A percentile compares a stretch with the other conserved stretches of the same genome.
Evolutionary conservation across 1,140 invertebrate genomes (phyloP).

Genomic region (Drosophila rufa): DNA sequence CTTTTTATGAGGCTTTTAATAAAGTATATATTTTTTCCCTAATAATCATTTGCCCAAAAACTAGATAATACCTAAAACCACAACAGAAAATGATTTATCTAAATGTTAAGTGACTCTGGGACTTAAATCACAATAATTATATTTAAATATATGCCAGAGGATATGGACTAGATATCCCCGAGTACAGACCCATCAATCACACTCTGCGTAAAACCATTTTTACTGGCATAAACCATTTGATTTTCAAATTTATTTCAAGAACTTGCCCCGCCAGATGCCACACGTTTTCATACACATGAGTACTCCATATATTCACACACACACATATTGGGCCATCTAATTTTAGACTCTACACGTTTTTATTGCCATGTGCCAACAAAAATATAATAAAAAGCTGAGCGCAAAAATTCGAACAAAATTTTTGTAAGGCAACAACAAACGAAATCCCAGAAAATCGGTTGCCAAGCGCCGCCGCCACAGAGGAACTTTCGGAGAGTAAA

Average conservation of each 20-base stretch:
- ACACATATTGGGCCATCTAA: slow-evolving; percentile 30
- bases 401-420: slow-evolving; percentile 9
- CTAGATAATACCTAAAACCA: neutral
- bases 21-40: neutral
- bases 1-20: neutral
- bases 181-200: slow-evolving; percentile 8
- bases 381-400: slow-evolving; percentile 17
- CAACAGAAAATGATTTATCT: neutral
- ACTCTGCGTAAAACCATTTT: slow-evolving; percentile 15
- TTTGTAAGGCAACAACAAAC: slow-evolving; percentile 10
- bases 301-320: slow-evolving; percentile 12
- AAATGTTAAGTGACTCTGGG: neutral
- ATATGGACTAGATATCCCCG: neutral
- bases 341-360: slow-evolving; percentile 63
- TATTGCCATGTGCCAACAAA: slow-evolving; percentile 52
- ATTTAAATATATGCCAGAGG: neutral
- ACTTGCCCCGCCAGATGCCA: slow-evolving; percentile 27
- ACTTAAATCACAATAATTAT: neutral
- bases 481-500: slow-evolving; percentile 13
- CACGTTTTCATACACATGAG: slow-evolving; percentile 31
- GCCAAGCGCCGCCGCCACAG: slow-evolving; percentile 48
- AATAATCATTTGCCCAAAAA: too few species aligned
- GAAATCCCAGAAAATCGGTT: slow-evolving; percentile 37
- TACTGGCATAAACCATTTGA: slow-evolving; percentile 3
- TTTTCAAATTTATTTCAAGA: slow-evolving; percentile 13